Percentiles rank a stretch among this genome's conserved stretches.
phyloP scores from a whole-genome alignment of 1,140 invertebrate genomes.

The Odontomachus brunneus region DNA sequence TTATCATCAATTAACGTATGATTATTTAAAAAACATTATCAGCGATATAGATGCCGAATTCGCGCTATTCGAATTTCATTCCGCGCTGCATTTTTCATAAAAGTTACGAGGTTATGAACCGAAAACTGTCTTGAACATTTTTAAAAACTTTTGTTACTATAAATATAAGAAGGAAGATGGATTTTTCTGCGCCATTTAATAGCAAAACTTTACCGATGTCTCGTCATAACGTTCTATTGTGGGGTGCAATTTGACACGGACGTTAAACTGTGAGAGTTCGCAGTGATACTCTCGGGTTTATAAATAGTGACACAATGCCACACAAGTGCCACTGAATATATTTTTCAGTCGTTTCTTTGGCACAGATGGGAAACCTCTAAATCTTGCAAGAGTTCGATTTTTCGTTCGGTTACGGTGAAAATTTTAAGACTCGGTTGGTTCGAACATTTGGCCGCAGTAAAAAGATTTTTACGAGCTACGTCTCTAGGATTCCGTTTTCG shows the following conservation, averaged over 20 bases:
- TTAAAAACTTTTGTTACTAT: background rate
- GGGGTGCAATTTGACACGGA: background rate
- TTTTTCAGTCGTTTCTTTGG: constrained; percentile 60
- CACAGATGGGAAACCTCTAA: constrained; percentile 44
- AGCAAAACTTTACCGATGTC: background rate
- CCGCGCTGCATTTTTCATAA: background rate
- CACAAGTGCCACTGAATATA: constrained; percentile 43
- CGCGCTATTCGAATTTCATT: no score
- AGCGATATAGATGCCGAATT: no score
- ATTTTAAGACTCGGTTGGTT: constrained; percentile 30
- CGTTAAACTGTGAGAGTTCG: constrained; percentile 17
- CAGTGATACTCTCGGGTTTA: constrained; percentile 22
- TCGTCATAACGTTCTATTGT: background rate
- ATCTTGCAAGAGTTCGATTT: constrained; percentile 46
- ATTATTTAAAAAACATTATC: background rate
- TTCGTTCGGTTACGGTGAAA: constrained; percentile 28
- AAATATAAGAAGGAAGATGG: background rate
- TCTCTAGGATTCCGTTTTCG: background rate
- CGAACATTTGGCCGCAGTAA: constrained; percentile 34
- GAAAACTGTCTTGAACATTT: no score
- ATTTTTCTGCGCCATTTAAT: background rate
- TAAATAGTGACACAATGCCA: constrained; percentile 53
- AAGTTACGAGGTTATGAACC: no score
- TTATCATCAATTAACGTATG: background rate
- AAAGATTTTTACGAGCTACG: constrained; percentile 25